A percentile compares a stretch with the other conserved stretches of the same genome.
phyloP scores from a whole-genome alignment of 2,113 vertebrate species.

The Eublepharis macularius region DNA sequence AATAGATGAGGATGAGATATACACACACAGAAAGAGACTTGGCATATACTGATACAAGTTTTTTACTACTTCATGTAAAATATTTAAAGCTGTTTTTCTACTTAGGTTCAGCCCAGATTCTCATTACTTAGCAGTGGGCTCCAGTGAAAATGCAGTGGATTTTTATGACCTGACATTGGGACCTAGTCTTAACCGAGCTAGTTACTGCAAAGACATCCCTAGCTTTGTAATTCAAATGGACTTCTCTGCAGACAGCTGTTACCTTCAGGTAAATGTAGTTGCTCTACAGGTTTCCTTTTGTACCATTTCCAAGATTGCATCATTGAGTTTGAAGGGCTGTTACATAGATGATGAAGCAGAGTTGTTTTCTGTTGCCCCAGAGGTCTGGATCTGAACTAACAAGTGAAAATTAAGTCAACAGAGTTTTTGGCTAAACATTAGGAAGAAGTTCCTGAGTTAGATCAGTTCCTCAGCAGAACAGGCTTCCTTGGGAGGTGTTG shows the following conservation, averaged over 20 bases:
- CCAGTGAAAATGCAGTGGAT: conserved; percentile 90
- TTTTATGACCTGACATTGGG: conserved; percentile 96
- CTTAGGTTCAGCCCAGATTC: conserved; percentile 94
- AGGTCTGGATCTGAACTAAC: no score
- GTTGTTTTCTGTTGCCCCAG: no score
- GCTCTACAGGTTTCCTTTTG: not conserved
- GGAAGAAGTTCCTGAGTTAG: no score
- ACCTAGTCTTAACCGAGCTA: conserved; percentile 88
- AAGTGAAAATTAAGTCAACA: no score
- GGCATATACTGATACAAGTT: not conserved
- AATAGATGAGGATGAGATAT: not conserved
- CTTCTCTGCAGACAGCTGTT: conserved; percentile 93
- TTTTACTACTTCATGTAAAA: not conserved
- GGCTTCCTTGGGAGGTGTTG: no score
- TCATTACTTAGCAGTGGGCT: conserved; percentile 91
- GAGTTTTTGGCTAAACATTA: no score
- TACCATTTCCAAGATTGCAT: not conserved
- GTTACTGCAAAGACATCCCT: conserved; percentile 95
- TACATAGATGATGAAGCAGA: no score
- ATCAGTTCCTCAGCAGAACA: no score
- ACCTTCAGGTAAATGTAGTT: conserved; percentile 83
- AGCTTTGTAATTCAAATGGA: conserved; percentile 95
- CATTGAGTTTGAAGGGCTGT: no score
- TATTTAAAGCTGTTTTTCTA: conserved; percentile 6
- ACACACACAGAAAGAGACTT: not conserved